Evolutionary conservation across 2,797 vertebrate species (phyloP).

Genomic region (Rhabdomys pumilio): DNA sequence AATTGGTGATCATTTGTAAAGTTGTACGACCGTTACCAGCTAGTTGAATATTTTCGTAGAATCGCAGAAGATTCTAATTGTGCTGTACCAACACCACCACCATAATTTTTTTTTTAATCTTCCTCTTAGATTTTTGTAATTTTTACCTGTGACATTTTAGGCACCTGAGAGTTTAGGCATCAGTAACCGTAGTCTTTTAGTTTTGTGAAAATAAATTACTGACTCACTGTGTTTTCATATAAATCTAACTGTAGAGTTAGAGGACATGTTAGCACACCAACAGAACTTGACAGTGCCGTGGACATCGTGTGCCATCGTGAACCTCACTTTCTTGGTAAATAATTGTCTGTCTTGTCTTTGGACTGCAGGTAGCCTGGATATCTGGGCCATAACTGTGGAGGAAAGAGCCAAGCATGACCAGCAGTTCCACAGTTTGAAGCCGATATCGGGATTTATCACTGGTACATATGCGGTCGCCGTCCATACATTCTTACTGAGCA

Average conservation of each 20-base stretch:
- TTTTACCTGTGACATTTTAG: background rate
- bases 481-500: constrained; percentile 67
- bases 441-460: constrained; percentile 96
- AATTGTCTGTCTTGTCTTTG: constrained; percentile 68
- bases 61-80: background rate
- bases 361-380: constrained; percentile 94
- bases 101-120: background rate
- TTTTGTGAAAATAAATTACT: constrained; percentile 45
- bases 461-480: constrained; percentile 91
- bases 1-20: background rate
- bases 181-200: background rate
- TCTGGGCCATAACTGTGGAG: constrained; percentile 97
- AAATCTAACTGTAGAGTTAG: background rate
- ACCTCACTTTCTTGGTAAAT: background rate
- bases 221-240: background rate
- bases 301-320: background rate
- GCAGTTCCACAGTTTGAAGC: constrained; percentile 98
- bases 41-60: background rate
- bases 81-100: background rate
- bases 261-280: background rate
- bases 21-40: background rate
- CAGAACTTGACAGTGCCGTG: background rate
- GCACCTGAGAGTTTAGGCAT: background rate
- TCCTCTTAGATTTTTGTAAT: background rate
- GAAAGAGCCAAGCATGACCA: constrained; percentile 99